Conservation (phyloP, 1,140 invertebrate species). For the Pomphorhynchus laevis region DNA sequence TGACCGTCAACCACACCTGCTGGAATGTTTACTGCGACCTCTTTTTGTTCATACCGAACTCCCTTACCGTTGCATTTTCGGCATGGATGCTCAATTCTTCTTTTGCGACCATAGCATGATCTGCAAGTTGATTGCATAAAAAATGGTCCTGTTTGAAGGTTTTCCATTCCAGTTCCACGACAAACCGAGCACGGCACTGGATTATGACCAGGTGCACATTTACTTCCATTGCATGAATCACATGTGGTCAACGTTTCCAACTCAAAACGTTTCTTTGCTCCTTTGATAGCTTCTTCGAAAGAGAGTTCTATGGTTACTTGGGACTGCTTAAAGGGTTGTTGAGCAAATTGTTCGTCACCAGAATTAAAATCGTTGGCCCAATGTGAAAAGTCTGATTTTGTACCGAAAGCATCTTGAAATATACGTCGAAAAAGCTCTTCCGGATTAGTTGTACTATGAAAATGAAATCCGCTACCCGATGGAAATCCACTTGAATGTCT, state of each 20-base stretch:
- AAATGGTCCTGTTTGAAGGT: slow-evolving; percentile 36
- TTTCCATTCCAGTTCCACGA: slow-evolving; percentile 68
- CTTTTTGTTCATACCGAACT: slow-evolving; percentile 46
- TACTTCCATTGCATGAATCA: slow-evolving; percentile 41
- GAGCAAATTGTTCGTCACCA: neutral
- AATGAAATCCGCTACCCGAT: slow-evolving; percentile 24
- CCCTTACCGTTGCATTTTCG: slow-evolving; percentile 65
- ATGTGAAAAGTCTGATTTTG: slow-evolving; percentile 6
- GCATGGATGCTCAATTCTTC: slow-evolving; percentile 59
- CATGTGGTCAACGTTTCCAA: slow-evolving; percentile 69
- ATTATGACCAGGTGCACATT: slow-evolving; percentile 51
- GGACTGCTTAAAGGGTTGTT: slow-evolving; percentile 3
- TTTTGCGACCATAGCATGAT: slow-evolving; percentile 47
- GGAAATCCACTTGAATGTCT: slow-evolving; percentile 13
- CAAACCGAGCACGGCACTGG: slow-evolving; percentile 49
- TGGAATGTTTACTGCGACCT: slow-evolving; percentile 64
- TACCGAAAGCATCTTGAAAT: slow-evolving; percentile 21
- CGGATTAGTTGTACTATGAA: slow-evolving; percentile 50
- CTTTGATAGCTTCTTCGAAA: slow-evolving; percentile 72
- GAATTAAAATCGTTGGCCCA: neutral
- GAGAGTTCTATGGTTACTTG: slow-evolving; percentile 49
- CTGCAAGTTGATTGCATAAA: slow-evolving; percentile 79
- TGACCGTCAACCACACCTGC: slow-evolving; percentile 77
- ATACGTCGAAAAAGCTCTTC: slow-evolving; percentile 49
- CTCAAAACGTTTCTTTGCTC: slow-evolving; percentile 59